Evolutionary conservation across 2,888 invertebrate genomes (phyloP), one percentile per base, ranked within the genome.

Genomic region (Dryadula phaetusa): DNA sequence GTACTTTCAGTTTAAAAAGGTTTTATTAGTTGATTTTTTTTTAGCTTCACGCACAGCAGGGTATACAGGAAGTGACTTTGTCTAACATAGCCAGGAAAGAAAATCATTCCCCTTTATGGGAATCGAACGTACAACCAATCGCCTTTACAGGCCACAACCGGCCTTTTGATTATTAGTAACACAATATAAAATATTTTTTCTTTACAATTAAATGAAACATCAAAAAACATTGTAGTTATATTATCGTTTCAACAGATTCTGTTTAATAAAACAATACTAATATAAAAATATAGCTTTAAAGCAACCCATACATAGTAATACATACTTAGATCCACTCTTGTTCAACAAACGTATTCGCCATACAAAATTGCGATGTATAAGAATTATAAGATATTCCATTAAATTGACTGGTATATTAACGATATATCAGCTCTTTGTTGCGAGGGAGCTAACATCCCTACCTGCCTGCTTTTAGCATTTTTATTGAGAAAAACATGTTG

Each of bases 371-470:
- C 60, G 32, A 54, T 54, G 53, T 61, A 47, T 37, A 62, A 44
- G 68, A 67, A 53, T 64, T 70, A 67, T 70, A 61, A 64, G 54
- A 60, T 70, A 64, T 70, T 70, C 67, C 58, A 70, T 70, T 64
- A 70, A 70, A 70, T 64, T 46, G 65, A 64, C 56, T 64, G 28
- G 53, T 64, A 54, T 65, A 68, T 68, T 68, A 65, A 62, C 65
- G 46, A 56, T 68, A 65, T 64, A 61, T 68, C 64, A 56, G 56
- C 22, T 64, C 49, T 67, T 69, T 66, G 52, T 53, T 52, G 62
- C 25, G 54, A 34, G 54, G 54, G 47, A 64, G 47, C 46, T 49
- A 25, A 37, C 58, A 49, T 25, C 58, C 58, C 56, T n/a, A n/a
- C n/a, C 47, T 54, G 56, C 64, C 58, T 56, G 56, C 64, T 53